phyloP scores from a whole-genome alignment of 2,113 vertebrate species.

The Chionodraco myersi region DNA sequence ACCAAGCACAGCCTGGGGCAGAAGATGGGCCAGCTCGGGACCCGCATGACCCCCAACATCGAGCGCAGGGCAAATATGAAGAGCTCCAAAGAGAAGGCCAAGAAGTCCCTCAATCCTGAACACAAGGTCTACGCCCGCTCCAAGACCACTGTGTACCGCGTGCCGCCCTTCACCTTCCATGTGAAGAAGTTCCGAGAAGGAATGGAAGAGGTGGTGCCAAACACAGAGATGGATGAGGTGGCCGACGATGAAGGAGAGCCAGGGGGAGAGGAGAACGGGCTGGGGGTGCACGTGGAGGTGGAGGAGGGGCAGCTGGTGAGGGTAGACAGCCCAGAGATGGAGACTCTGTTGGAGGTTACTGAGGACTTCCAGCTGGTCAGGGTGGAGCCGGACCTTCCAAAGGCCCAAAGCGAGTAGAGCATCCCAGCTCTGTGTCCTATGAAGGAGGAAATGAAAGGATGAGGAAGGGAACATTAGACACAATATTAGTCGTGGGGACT shows the following conservation, averaged over 20 bases:
- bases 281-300: slow-evolving; percentile 71
- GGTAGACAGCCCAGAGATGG: slow-evolving; percentile 89
- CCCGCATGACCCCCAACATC: slow-evolving; percentile 91
- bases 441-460: slow-evolving; percentile 7
- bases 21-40: slow-evolving; percentile 95
- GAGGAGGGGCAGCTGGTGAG: slow-evolving; percentile 89
- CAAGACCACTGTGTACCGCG: slow-evolving; percentile 94
- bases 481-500: slow-evolving; percentile 52
- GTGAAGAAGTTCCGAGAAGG: slow-evolving; percentile 98
- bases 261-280: slow-evolving; percentile 85
- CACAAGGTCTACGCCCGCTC: slow-evolving; percentile 90
- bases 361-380: slow-evolving; percentile 90
- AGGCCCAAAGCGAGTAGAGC: slow-evolving; percentile 84
- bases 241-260: slow-evolving; percentile 83
- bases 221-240: slow-evolving; percentile 91
- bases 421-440: not conserved
- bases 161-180: slow-evolving; percentile 97
- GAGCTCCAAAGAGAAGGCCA: slow-evolving; percentile 92
- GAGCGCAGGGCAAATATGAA: slow-evolving; percentile 94
- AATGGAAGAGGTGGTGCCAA: slow-evolving; percentile 88
- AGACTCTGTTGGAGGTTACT: slow-evolving; percentile 89
- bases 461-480: slow-evolving; percentile 53
- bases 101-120: slow-evolving; percentile 94
- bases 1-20: slow-evolving; percentile 94
- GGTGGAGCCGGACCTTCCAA: slow-evolving; percentile 86